phyloP scores from a whole-genome alignment of 2,888 invertebrate species.

The Petrolisthes cinctipes region DNA sequence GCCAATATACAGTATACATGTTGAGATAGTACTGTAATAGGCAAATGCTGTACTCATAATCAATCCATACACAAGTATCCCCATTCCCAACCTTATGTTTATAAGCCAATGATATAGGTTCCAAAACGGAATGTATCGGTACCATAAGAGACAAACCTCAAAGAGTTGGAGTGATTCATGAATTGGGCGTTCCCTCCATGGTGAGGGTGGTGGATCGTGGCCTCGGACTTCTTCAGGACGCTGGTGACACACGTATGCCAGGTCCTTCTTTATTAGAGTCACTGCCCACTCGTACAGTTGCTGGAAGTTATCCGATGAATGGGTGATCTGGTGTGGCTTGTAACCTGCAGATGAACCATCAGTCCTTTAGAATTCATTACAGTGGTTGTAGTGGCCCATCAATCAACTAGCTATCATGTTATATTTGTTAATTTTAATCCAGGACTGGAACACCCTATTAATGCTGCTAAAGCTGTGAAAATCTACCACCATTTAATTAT shows the following conservation, averaged over 20 bases:
- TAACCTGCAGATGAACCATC: slow-evolving; percentile 77
- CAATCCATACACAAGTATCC: too few species aligned
- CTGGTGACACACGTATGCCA: slow-evolving; percentile 98
- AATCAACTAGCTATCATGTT: too few species aligned
- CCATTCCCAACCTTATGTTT: too few species aligned
- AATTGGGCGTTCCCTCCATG: slow-evolving; percentile 92
- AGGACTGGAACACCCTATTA: neutral
- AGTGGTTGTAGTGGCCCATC: too few species aligned
- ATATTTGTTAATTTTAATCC: neutral
- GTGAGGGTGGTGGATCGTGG: slow-evolving; percentile 93
- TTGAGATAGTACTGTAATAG: too few species aligned
- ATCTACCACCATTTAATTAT: neutral
- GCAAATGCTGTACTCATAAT: too few species aligned
- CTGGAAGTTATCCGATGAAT: slow-evolving; percentile 98
- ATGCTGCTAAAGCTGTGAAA: neutral
- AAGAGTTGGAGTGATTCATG: slow-evolving; percentile 91
- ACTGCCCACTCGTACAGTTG: slow-evolving; percentile 94
- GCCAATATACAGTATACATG: too few species aligned
- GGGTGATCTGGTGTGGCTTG: slow-evolving; percentile 89
- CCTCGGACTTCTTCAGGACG: slow-evolving; percentile 95
- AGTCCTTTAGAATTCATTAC: too few species aligned
- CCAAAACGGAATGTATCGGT: too few species aligned
- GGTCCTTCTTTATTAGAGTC: slow-evolving; percentile 83
- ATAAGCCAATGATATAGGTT: too few species aligned
- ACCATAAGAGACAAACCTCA: slow-evolving; percentile 71